These are phyloP conservation scores for Zaprionus gabonicus DNA, from an alignment of 1,140 invertebrate species.

Conservation along the genomic window DNA sequence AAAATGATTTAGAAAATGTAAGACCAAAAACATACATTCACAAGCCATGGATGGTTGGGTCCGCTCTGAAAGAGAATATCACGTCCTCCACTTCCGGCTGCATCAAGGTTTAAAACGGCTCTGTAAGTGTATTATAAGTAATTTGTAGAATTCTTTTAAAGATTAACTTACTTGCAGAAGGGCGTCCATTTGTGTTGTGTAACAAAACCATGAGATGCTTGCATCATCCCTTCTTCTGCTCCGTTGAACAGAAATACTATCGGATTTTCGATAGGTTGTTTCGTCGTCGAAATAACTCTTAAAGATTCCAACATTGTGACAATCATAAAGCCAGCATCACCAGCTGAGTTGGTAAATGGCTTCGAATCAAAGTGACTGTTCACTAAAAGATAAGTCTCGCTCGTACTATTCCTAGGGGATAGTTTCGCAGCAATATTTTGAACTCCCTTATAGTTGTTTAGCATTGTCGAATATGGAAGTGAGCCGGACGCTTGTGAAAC, in stretches of 20 bases:
- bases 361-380: conserved; percentile 98
- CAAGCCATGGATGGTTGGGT: conserved; percentile 95
- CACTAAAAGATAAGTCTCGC: conserved; percentile 88
- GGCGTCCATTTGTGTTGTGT: conserved; percentile 90
- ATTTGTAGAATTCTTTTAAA: conserved; percentile 87
- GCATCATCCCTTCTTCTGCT: conserved; percentile 88
- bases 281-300: conserved; percentile 55
- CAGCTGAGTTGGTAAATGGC: conserved; percentile 89
- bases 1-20: conserved; percentile 85
- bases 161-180: conserved; percentile 84
- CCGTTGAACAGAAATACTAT: conserved; percentile 95
- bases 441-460: conserved; percentile 88
- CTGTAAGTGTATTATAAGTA: conserved; percentile 87
- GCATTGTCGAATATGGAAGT: conserved; percentile 90
- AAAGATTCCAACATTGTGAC: conserved; percentile 95
- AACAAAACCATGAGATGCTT: conserved; percentile 92
- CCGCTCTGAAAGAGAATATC: conserved; percentile 98
- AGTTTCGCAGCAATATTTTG: conserved; percentile 92
- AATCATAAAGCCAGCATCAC: conserved; percentile 94
- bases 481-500: conserved; percentile 88
- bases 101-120: conserved; percentile 97
- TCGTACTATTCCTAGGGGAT: conserved; percentile 84
- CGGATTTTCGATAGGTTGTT: conserved; percentile 56
- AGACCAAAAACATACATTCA: conserved; percentile 87
- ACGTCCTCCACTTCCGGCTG: conserved; percentile 96